Evolutionary conservation across 2,797 vertebrate species (phyloP).

Genomic region (Siniperca scherzeri): DNA sequence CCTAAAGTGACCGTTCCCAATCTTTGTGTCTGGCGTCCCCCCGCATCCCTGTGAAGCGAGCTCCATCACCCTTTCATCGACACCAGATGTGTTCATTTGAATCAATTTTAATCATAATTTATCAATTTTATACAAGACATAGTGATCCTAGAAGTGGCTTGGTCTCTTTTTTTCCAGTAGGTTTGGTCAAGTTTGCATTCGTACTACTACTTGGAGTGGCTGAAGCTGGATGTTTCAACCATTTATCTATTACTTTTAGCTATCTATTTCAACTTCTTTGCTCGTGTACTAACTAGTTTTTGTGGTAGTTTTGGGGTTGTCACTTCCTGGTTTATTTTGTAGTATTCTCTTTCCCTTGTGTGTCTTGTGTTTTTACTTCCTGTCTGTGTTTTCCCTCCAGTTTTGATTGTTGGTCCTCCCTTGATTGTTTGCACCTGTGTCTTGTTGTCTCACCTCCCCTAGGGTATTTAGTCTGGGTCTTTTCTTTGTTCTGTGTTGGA

Average conservation of each 20-base stretch:
- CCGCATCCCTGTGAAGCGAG: not conserved
- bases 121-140: too few species aligned
- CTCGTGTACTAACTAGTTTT: not conserved
- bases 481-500: too few species aligned
- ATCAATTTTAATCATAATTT: not conserved
- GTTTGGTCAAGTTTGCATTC: not conserved
- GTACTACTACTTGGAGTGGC: not conserved
- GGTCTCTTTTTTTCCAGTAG: not conserved
- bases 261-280: not conserved
- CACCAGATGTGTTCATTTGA: not conserved
- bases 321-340: too few species aligned
- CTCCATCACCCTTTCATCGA: not conserved
- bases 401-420: too few species aligned
- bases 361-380: too few species aligned
- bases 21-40: not conserved
- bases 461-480: too few species aligned
- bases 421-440: too few species aligned
- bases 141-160: not conserved
- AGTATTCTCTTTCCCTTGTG: too few species aligned
- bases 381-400: too few species aligned
- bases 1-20: not conserved
- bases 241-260: too few species aligned
- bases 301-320: too few species aligned
- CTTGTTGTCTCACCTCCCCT: too few species aligned
- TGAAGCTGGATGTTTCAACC: not conserved